Evolutionary conservation across 2,113 vertebrate species (phyloP).

Genomic region (Campylomormyrus tamandua): DNA sequence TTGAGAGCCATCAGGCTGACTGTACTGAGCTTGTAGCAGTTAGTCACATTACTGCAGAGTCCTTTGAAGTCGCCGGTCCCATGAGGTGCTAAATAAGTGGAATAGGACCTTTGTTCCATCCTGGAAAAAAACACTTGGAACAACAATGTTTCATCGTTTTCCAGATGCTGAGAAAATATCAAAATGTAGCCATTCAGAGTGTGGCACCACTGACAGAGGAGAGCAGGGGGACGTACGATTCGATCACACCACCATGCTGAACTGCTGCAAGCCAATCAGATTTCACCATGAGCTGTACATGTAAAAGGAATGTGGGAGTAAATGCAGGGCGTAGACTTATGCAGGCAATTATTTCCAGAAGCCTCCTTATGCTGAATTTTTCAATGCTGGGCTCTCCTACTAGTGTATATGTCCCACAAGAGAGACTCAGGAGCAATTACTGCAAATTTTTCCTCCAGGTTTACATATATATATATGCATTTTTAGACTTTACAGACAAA

Average conservation of each 20-base stretch:
- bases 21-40: constrained; percentile 48
- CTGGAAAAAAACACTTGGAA: background rate
- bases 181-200: constrained; percentile 1
- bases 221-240: constrained; percentile 24
- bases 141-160: constrained; percentile 13
- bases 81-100: background rate
- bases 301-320: constrained; percentile 26
- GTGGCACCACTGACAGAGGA: background rate
- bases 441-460: background rate
- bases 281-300: background rate
- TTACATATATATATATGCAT: background rate
- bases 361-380: background rate
- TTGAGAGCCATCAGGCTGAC: background rate
- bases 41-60: background rate
- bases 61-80: background rate
- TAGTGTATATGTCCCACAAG: background rate
- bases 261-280: constrained; percentile 41
- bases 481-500: background rate
- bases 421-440: constrained; percentile 1
- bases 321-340: constrained; percentile 33
- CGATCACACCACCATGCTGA: constrained; percentile 45
- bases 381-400: background rate
- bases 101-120: background rate
- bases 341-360: constrained; percentile 51
- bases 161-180: background rate